Evolutionary conservation across 64 coral and sea anemone species (phyloP).

Genomic region (Platygyra sinensis): DNA sequence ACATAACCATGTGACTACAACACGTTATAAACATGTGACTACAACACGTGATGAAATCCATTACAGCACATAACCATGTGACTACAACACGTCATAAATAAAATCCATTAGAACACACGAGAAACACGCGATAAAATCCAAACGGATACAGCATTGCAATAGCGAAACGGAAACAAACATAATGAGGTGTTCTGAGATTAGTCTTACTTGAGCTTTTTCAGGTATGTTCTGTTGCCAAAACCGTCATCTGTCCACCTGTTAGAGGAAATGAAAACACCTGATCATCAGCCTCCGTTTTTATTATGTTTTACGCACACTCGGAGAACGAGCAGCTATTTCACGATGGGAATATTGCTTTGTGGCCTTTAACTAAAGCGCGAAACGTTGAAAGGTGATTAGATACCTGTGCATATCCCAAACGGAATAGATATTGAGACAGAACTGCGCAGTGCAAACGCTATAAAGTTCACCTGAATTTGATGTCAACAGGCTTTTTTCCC

Average conservation of each 20-base stretch:
- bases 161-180: background rate
- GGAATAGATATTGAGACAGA: too few relatives aligned
- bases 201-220: conserved; percentile 89
- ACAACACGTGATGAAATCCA: too few relatives aligned
- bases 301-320: background rate
- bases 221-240: conserved; percentile 92
- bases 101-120: too few relatives aligned
- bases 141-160: too few relatives aligned
- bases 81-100: too few relatives aligned
- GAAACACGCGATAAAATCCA: background rate
- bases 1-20: too few relatives aligned
- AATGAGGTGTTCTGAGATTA: background rate
- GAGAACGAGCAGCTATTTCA: background rate
- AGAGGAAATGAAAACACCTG: background rate
- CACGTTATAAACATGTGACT: too few relatives aligned
- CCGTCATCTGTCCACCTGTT: conserved; percentile 97
- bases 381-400: background rate
- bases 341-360: background rate
- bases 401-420: too few relatives aligned
- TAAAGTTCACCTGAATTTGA: too few relatives aligned
- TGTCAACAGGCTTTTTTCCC: too few relatives aligned
- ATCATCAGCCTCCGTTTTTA: background rate
- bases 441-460: too few relatives aligned
- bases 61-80: too few relatives aligned
- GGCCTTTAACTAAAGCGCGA: background rate